A percentile compares a stretch with the other conserved stretches of the same genome.
Conservation (phyloP, 2,113 vertebrate genomes). For the Xenopus laevis region DNA sequence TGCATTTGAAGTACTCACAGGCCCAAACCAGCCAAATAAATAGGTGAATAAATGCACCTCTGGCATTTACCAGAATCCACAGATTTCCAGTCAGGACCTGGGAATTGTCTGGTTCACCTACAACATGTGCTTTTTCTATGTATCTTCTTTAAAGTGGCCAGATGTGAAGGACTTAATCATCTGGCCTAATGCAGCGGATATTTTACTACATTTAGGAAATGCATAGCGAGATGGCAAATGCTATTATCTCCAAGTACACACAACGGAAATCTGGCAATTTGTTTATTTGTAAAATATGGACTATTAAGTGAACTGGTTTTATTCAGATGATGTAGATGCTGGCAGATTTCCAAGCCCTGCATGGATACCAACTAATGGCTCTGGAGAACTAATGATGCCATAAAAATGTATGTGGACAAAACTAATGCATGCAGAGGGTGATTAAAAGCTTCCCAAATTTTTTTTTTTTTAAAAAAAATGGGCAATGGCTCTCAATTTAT, state of each 20-base stretch:
- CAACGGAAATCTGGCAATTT: not conserved
- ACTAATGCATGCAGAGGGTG: not conserved
- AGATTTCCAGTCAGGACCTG: no score
- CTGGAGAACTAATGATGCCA: not conserved
- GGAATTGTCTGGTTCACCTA: no score
- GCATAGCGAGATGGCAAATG: not conserved
- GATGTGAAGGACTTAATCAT: no score
- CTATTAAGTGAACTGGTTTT: conserved; percentile 23
- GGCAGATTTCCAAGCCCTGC: conserved; percentile 8
- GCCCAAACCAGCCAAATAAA: no score
- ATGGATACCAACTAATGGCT: conserved; percentile 11
- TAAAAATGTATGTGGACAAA: conserved; percentile 22
- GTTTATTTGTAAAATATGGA: not conserved
- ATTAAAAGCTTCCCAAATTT: no score
- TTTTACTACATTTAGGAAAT: conserved; percentile 35
- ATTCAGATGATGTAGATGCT: conserved; percentile 10
- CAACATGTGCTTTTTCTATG: no score
- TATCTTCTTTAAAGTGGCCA: no score
- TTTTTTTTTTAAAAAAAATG: no score
- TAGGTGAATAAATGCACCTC: no score
- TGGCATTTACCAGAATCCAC: no score
- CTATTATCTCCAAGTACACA: not conserved
- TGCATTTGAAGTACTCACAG: no score
- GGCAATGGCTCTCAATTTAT: no score
- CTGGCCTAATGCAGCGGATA: conserved; percentile 1